Evolutionary conservation across 2,797 vertebrate species (phyloP).

Genomic region (Eutrigla gurnardus): DNA sequence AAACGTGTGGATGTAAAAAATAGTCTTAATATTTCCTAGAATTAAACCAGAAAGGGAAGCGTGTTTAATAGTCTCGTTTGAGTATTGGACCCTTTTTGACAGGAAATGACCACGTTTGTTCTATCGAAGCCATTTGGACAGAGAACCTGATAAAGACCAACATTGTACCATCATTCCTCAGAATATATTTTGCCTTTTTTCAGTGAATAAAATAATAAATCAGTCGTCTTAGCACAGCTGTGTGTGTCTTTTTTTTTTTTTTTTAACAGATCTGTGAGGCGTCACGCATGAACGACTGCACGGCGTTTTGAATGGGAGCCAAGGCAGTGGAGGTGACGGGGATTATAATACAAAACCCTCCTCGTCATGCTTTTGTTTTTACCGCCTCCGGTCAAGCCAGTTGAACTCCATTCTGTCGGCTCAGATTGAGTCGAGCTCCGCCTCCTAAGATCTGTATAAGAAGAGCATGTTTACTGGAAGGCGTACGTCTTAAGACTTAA

Average conservation of each 20-base stretch:
- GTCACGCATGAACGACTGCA: neutral
- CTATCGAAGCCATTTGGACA: neutral
- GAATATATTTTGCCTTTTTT: conserved; percentile 29
- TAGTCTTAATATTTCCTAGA: conserved; percentile 31
- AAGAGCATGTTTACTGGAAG: neutral
- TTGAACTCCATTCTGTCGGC: conserved; percentile 69
- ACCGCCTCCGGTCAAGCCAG: conserved; percentile 54
- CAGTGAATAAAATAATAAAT: conserved; percentile 52
- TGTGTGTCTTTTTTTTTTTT: conserved; percentile 2
- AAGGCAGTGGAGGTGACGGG: neutral
- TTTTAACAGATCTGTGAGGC: neutral
- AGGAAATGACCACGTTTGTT: conserved; percentile 25
- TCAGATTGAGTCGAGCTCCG: neutral
- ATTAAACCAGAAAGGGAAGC: conserved; percentile 22
- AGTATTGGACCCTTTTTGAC: conserved; percentile 1
- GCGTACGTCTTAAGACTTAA: too few species aligned
- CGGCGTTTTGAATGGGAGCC: neutral
- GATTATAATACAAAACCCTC: neutral
- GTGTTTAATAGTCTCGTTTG: too few species aligned
- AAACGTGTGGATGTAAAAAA: conserved; percentile 24
- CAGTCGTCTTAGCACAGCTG: neutral
- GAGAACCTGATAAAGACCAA: neutral
- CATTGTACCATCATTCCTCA: conserved; percentile 54
- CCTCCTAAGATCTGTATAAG: neutral
- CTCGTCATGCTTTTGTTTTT: conserved; percentile 2